Evolutionary conservation across 2,888 invertebrate species (phyloP), one percentile per base, ranked within the genome.

Genomic region (Colostygia pectinataria): DNA sequence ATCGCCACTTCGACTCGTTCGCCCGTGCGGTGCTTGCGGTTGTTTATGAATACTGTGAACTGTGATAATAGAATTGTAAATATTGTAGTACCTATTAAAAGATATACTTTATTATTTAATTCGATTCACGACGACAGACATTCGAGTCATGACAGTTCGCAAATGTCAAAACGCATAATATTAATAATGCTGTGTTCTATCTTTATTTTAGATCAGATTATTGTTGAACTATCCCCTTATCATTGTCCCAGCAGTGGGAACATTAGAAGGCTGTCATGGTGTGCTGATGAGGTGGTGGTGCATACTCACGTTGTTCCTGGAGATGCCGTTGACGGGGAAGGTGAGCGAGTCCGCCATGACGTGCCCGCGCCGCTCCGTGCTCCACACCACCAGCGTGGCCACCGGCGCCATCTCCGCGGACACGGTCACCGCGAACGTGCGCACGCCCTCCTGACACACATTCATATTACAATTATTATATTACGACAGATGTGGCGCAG

Each of bases 241-340:
- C n/a, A n/a, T n/a, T n/a, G n/a, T n/a, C n/a, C n/a, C n/a, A n/a
- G n/a, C n/a, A n/a, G n/a, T n/a, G n/a, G n/a, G n/a, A n/a, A n/a
- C n/a, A n/a, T n/a, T n/a, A n/a, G n/a, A n/a, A n/a, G n/a, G n/a
- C n/a, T n/a, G n/a, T n/a, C n/a, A n/a, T n/a, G n/a, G n/a, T n/a
- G n/a, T n/a, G n/a, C n/a, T 15, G 2, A 4, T 15, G 2, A 15
- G 15, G 2, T 2, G 1, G 13, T n/a, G 7, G 9, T 27, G 10
- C 1, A 52, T 75, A 52, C 76, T 70, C 12, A 95, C 95, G 75
- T 98, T 97, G 78, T 99, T 98, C 52, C 97, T 86, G 0, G 97
- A 96, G 61, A 98, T 97, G 52, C 98, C 98, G 83, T 98, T 97
- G 15, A 99, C 98, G 0, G 98, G 97, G 91, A 98, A 98, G n/a